Base-by-base conservation (phyloP, 2,797 vertebrate genomes). In the Acanthopagrus latus region DNA sequence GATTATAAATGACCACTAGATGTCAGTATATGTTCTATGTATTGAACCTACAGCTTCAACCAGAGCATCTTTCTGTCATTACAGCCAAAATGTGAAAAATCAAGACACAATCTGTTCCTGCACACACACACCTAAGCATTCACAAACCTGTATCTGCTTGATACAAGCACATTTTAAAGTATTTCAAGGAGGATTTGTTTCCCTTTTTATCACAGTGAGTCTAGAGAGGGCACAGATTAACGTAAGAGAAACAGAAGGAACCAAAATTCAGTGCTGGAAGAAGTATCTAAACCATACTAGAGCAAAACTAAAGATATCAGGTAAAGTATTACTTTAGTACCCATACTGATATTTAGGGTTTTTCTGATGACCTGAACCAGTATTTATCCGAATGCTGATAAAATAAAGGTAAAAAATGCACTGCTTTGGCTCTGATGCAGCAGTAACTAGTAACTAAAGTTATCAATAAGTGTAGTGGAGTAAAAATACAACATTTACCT, bases 1-100 rank as follows among this genome's bases (percentile, higher is more conserved):
- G 18, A 21, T 6, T 55, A 13, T 13, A 9, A 38, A 21, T 5
- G 17, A 10, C 78, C 92, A 88, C 86, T 73, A 90, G 91, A 38
- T 70, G 91, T 78, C 91, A 86, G 80, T 67, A 64, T 72, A 44
- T 20, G 23, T 21, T 47, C 56, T 17, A 0, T 7, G 16, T n/a
- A 67, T 33, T 23, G 47, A 54, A 52, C n/a, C 1, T 16, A 2
- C 3, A 18, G 14, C 44, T 51, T 38, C 17, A 21, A 8, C 38
- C 7, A 63, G 41, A 27, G 57, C 70, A 25, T 0, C 59, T 57
- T 5, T 47, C 7, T 41, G 20, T 48, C 17, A 3, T 25, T 41
- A 3, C 0, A 1, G 41, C 50, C 29, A 51, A 10, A 46, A 29
- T 29, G 44, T 29, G 1, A 43, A 68, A 27, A 4, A 38, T 10